Evolutionary conservation across 2,113 vertebrate species (phyloP).

Genomic region (Phylloscopus trochiloides): DNA sequence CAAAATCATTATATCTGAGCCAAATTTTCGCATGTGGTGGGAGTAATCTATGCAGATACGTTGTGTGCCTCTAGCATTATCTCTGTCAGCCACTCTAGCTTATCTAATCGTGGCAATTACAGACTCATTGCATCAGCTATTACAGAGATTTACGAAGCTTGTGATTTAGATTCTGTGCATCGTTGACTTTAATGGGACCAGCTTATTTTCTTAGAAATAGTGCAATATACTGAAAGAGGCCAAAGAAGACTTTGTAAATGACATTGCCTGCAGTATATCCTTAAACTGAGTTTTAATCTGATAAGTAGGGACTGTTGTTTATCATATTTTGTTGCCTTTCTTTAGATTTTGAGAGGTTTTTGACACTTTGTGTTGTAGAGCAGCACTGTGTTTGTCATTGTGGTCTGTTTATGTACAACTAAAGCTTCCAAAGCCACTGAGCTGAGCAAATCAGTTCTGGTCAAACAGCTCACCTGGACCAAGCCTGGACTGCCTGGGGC

Average conservation of each 20-base stretch:
- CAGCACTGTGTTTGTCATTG: neutral
- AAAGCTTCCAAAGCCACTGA: neutral
- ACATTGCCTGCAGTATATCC: neutral
- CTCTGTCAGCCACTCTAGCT: slow-evolving; percentile 33
- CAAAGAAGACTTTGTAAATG: neutral
- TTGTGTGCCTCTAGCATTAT: slow-evolving; percentile 14
- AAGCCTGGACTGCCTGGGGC: neutral
- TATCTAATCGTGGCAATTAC: slow-evolving; percentile 50
- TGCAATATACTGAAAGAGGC: neutral
- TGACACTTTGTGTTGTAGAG: neutral
- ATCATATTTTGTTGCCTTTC: neutral
- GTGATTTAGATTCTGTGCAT: slow-evolving; percentile 21
- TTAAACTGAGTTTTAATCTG: neutral
- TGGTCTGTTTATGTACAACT: neutral
- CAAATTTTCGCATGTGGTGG: neutral
- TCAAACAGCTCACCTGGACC: neutral
- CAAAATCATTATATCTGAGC: neutral
- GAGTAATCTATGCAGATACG: slow-evolving; percentile 24
- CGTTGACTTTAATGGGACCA: neutral
- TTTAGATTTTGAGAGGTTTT: neutral
- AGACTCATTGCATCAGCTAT: slow-evolving; percentile 51
- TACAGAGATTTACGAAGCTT: slow-evolving; percentile 9
- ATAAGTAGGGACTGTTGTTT: neutral
- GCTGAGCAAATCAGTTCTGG: neutral
- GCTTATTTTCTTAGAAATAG: slow-evolving; percentile 14